Percentiles rank a stretch among this genome's conserved stretches.
Evolutionary conservation across 2,113 vertebrate species (phyloP).

Genomic region (Gavialis gangeticus): DNA sequence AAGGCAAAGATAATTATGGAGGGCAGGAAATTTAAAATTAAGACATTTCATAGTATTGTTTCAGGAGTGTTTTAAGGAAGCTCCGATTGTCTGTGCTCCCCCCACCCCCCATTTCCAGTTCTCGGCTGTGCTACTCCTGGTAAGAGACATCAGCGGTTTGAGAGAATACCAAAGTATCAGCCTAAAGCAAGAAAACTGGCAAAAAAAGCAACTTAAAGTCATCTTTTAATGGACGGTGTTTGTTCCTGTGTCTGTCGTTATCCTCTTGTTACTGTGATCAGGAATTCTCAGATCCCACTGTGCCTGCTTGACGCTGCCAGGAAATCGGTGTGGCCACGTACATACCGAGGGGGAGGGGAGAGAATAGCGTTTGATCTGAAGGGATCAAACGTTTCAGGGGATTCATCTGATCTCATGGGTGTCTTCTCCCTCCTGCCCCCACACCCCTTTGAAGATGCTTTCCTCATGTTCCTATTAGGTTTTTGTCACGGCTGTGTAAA

Average conservation of each 20-base stretch:
- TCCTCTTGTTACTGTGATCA: constrained; percentile 57
- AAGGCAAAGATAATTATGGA: not conserved
- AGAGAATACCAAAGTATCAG: constrained; percentile 54
- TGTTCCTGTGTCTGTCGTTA: constrained; percentile 36
- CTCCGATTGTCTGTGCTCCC: not conserved
- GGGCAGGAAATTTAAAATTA: constrained; percentile 42
- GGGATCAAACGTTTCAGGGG: constrained; percentile 23
- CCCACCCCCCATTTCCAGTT: constrained; percentile 43
- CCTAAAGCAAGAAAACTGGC: constrained; percentile 53
- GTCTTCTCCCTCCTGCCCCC: not conserved
- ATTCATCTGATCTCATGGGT: constrained; percentile 47
- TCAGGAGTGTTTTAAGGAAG: constrained; percentile 39
- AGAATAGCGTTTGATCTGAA: constrained; percentile 26
- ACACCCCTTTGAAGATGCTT: not conserved
- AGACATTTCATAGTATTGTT: constrained; percentile 31
- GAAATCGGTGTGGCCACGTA: not conserved
- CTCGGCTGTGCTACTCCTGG: constrained; percentile 56
- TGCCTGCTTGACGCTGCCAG: constrained; percentile 3
- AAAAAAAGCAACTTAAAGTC: constrained; percentile 47
- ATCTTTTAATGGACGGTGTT: constrained; percentile 61
- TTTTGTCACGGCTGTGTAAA: not conserved
- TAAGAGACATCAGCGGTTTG: constrained; percentile 68
- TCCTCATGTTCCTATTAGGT: not conserved
- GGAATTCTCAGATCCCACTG: constrained; percentile 34
- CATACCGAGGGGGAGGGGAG: not conserved